These are phyloP conservation scores for Plagodis pulveraria DNA, from an alignment of 2,888 invertebrate genomes.

Conservation along the genomic window DNA sequence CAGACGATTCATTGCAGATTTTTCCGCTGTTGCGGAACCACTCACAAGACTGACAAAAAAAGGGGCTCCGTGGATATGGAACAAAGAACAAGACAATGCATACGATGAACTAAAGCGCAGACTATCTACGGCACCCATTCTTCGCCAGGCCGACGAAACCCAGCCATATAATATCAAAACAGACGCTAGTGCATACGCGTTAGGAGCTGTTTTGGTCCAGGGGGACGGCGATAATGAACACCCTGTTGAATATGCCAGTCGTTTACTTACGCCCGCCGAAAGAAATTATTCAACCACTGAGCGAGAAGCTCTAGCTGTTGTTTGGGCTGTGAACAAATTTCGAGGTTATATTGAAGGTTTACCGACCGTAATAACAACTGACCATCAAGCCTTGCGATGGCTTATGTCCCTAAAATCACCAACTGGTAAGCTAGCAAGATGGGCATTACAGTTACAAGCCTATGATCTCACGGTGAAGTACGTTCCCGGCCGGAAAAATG, in stretches of 20 bases:
- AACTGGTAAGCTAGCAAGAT: too few relatives aligned
- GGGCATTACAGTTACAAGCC: too few relatives aligned
- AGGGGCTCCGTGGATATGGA: neutral
- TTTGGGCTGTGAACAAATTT: too few relatives aligned
- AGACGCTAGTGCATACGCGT: too few relatives aligned
- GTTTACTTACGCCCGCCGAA: too few relatives aligned
- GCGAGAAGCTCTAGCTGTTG: neutral
- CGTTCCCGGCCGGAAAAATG: slow-evolving; percentile 52
- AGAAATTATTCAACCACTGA: slow-evolving; percentile 26
- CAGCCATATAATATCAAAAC: too few relatives aligned
- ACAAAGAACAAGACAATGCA: neutral
- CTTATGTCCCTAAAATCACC: slow-evolving; percentile 54
- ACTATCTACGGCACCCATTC: neutral
- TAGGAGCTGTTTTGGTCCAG: too few relatives aligned
- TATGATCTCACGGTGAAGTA: slow-evolving; percentile 58
- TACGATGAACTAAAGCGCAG: neutral
- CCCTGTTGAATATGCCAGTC: neutral
- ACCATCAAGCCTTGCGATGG: slow-evolving; percentile 66
- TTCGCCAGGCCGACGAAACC: too few relatives aligned
- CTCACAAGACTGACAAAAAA: slow-evolving; percentile 29
- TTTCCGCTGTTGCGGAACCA: slow-evolving; percentile 30
- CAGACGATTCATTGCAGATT: slow-evolving; percentile 26
- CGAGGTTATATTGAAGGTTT: too few relatives aligned
- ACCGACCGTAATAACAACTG: slow-evolving; percentile 49
- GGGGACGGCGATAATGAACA: slow-evolving; percentile 6